These are phyloP conservation scores for Isotomurus palustris DNA, from an alignment of 2,888 invertebrate genomes.

Conservation along the genomic window DNA sequence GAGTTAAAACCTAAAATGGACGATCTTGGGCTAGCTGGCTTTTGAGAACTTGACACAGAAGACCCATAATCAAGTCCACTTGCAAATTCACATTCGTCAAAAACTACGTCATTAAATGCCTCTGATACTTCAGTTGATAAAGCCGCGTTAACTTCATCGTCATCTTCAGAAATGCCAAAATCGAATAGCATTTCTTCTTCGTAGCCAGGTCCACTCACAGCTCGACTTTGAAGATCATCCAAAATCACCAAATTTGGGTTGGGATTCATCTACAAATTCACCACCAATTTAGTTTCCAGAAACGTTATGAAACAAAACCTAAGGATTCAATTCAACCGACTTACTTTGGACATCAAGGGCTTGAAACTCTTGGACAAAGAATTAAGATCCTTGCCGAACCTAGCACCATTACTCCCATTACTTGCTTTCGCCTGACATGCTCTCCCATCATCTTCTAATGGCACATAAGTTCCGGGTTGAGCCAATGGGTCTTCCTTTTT, in stretches of 20 bases:
- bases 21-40: neutral
- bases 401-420: neutral
- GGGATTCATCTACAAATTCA: neutral
- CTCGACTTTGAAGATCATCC: neutral
- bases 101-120: slow-evolving; percentile 6
- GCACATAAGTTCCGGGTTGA: neutral
- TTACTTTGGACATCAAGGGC: neutral
- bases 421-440: too few species aligned
- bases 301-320: neutral
- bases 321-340: too few species aligned
- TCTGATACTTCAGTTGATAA: slow-evolving; percentile 2
- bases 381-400: neutral
- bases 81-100: slow-evolving; percentile 1
- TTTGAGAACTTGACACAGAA: neutral
- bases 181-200: slow-evolving; percentile 12
- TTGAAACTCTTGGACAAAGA: neutral
- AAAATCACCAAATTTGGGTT: neutral
- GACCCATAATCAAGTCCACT: neutral
- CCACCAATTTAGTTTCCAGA: neutral
- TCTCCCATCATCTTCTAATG: neutral
- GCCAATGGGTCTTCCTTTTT: slow-evolving; percentile 4
- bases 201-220: neutral
- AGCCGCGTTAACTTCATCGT: slow-evolving; percentile 1
- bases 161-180: slow-evolving; percentile 9
- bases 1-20: neutral